A percentile compares a stretch with the other conserved stretches of the same genome.
These are phyloP conservation scores for Diachasmimorpha longicaudata DNA, from an alignment of 1,140 invertebrate genomes.

Conservation along the genomic window DNA sequence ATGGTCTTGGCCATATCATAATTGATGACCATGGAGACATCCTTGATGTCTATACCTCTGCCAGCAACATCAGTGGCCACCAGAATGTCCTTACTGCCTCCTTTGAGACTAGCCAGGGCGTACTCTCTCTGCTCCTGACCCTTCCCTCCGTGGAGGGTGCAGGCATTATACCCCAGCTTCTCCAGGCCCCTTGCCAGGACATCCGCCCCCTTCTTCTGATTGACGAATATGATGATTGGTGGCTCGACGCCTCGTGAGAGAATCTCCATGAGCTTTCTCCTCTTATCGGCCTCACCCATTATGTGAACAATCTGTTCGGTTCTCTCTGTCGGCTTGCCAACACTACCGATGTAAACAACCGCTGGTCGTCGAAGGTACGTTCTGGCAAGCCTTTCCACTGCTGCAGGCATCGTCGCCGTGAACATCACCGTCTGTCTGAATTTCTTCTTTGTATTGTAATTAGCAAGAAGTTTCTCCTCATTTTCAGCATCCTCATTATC, in stretches of 20 bases:
- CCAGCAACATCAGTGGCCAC: slow-evolving; percentile 99
- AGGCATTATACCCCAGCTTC: slow-evolving; percentile 96
- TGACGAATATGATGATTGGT: slow-evolving; percentile 99
- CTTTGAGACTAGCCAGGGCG: slow-evolving; percentile 94
- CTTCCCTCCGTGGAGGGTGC: slow-evolving; percentile 98
- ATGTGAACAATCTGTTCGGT: slow-evolving; percentile 98
- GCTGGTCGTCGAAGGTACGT: slow-evolving; percentile 95
- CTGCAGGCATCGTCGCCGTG: slow-evolving; percentile 99
- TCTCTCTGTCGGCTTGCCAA: slow-evolving; percentile 96
- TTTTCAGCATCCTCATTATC: slow-evolving; percentile 99
- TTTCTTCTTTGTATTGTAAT: slow-evolving; percentile 97
- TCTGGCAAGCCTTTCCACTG: slow-evolving; percentile 94
- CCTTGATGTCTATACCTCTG: slow-evolving; percentile 99
- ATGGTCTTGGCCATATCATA: slow-evolving; percentile 99
- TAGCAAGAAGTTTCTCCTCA: slow-evolving; percentile 86
- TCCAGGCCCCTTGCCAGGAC: slow-evolving; percentile 96
- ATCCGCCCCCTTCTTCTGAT: slow-evolving; percentile 99
- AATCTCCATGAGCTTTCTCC: slow-evolving; percentile 87
- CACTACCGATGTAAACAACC: slow-evolving; percentile 98
- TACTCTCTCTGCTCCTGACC: slow-evolving; percentile 99
- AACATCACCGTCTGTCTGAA: slow-evolving; percentile 99
- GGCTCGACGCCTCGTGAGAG: slow-evolving; percentile 88
- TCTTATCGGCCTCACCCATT: slow-evolving; percentile 93
- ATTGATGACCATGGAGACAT: slow-evolving; percentile 98
- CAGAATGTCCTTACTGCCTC: slow-evolving; percentile 94